These are phyloP conservation scores for Metalampra italica DNA, from an alignment of 2,888 invertebrate genomes.

Conservation along the genomic window DNA sequence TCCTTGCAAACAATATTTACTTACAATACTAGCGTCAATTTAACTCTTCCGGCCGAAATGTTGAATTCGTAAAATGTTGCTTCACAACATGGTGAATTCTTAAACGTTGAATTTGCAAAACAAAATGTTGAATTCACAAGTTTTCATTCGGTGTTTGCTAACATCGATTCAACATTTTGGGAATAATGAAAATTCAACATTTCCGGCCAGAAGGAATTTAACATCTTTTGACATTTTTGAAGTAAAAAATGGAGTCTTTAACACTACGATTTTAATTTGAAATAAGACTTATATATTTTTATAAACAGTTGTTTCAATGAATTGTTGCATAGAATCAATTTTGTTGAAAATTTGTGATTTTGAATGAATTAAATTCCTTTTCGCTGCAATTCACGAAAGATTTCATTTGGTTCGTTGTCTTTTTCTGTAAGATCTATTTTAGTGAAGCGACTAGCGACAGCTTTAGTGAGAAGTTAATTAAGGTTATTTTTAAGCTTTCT, in stretches of 20 bases:
- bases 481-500: constrained; percentile 54
- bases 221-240: not conserved
- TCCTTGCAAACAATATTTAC: constrained; percentile 1
- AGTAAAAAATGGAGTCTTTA: constrained; percentile 32
- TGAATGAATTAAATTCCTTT: constrained; percentile 30
- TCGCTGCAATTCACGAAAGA: constrained; percentile 16
- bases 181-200: too few relatives aligned
- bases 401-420: constrained; percentile 14
- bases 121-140: too few relatives aligned
- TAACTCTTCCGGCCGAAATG: too few relatives aligned
- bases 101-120: too few relatives aligned
- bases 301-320: constrained; percentile 68
- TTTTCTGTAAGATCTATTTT: constrained; percentile 10
- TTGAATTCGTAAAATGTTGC: too few relatives aligned
- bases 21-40: not conserved
- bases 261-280: constrained; percentile 55
- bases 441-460: constrained; percentile 38
- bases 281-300: constrained; percentile 76
- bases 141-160: too few relatives aligned
- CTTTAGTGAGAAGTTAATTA: constrained; percentile 55
- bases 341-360: constrained; percentile 49
- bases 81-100: too few relatives aligned
- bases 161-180: too few relatives aligned
- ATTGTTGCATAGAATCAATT: constrained; percentile 65
- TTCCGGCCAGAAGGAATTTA: too few relatives aligned